Evolutionary conservation across 92 coral and sea anemone species (phyloP).

Genomic region (Epizoanthus scotinus): DNA sequence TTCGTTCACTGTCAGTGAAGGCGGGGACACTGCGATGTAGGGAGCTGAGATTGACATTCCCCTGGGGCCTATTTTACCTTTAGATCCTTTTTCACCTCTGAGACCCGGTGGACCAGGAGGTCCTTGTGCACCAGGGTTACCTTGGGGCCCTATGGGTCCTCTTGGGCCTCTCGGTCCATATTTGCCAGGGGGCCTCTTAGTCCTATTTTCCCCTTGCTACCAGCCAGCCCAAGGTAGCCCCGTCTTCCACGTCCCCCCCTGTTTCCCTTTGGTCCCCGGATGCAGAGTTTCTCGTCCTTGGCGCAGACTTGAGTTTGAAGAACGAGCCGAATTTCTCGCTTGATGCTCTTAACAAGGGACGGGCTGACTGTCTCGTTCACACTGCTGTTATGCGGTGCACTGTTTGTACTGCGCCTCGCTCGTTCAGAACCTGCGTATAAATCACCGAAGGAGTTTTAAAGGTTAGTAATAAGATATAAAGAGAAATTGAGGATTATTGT

Average conservation of each 20-base stretch:
- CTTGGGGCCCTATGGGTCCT: conserved; percentile 50
- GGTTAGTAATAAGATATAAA: no score
- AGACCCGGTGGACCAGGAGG: conserved; percentile 59
- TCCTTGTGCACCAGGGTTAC: conserved; percentile 48
- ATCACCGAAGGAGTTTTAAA: no score
- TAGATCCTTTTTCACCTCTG: conserved; percentile 52
- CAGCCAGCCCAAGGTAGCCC: conserved; percentile 59
- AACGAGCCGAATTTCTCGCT: conserved; percentile 43
- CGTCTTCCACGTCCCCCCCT: conserved; percentile 60
- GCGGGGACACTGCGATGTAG: conserved; percentile 48
- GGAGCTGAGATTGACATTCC: conserved; percentile 60
- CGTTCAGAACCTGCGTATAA: conserved; percentile 5
- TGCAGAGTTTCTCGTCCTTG: no score
- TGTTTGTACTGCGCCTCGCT: conserved; percentile 1
- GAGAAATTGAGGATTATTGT: no score
- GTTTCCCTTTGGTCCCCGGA: conserved; percentile 67
- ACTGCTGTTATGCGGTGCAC: not conserved
- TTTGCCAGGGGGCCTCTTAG: conserved; percentile 61
- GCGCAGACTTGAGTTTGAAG: conserved; percentile 59
- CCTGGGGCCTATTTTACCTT: conserved; percentile 58
- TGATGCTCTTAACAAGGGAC: conserved; percentile 9
- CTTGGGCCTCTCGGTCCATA: conserved; percentile 58
- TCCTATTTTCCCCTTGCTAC: conserved; percentile 54
- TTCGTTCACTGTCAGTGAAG: no score
- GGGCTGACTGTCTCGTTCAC: not conserved